These are phyloP conservation scores for Sminthurides aquaticus DNA, from an alignment of 2,888 invertebrate species.

Conservation along the genomic window DNA sequence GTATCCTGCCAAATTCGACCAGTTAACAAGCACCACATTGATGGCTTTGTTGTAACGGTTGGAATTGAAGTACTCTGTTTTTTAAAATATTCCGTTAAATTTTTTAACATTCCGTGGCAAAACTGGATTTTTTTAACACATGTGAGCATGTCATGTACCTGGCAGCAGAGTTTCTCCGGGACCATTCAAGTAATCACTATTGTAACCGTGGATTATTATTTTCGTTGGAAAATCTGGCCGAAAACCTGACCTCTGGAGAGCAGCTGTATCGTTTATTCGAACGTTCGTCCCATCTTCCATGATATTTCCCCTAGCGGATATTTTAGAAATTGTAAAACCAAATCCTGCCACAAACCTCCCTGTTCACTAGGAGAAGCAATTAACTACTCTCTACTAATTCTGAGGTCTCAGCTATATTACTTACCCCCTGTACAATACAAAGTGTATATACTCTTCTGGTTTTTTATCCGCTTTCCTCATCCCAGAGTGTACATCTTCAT, in stretches of 20 bases:
- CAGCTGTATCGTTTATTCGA: background rate
- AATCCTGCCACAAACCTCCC: too few relatives aligned
- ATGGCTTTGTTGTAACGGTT: background rate
- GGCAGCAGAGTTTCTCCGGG: background rate
- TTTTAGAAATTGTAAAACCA: too few relatives aligned
- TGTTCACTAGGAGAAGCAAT: too few relatives aligned
- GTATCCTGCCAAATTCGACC: background rate
- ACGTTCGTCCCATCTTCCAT: background rate
- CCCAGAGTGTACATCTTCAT: too few relatives aligned
- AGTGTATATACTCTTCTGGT: background rate
- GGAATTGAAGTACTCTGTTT: background rate
- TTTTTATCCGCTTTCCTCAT: background rate
- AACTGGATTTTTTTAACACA: too few relatives aligned
- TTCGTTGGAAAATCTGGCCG: slow-evolving; percentile 1
- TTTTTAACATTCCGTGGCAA: too few relatives aligned
- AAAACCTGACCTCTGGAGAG: background rate
- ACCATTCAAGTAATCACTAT: background rate
- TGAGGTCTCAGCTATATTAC: too few relatives aligned
- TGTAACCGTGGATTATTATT: background rate
- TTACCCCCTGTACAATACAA: slow-evolving; percentile 1
- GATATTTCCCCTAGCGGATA: background rate
- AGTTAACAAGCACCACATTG: background rate
- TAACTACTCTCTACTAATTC: too few relatives aligned
- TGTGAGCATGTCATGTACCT: too few relatives aligned
- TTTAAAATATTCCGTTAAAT: too few relatives aligned